A percentile compares a stretch with the other conserved stretches of the same genome.
phyloP scores from a whole-genome alignment of 2,888 invertebrate species.

The Aspidiotus rigidus region DNA sequence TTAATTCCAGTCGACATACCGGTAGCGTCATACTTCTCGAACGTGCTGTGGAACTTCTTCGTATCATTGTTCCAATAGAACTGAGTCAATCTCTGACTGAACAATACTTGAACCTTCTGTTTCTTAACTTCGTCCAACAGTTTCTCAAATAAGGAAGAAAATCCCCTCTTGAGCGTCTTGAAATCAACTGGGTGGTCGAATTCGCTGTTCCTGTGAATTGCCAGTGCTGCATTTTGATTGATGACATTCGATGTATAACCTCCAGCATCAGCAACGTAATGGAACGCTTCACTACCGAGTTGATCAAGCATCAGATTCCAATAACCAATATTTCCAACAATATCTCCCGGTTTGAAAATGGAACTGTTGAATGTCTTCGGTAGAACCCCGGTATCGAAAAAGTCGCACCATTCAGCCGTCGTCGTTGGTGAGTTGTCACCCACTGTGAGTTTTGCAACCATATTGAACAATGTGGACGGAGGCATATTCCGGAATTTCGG shows the following conservation, averaged over 20 bases:
- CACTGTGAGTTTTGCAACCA: neutral
- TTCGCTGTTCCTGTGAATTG: neutral
- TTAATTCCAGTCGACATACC: neutral
- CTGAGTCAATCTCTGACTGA: neutral
- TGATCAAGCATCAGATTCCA: neutral
- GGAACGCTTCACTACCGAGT: neutral
- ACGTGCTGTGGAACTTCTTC: neutral
- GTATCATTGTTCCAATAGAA: neutral
- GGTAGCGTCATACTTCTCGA: neutral
- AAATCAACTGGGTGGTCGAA: neutral
- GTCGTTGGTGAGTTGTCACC: neutral
- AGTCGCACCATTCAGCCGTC: neutral
- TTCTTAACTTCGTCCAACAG: neutral
- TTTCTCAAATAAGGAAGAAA: neutral
- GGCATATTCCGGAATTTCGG: neutral
- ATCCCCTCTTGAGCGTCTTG: neutral
- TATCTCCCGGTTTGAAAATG: neutral
- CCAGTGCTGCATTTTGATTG: neutral
- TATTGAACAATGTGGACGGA: neutral
- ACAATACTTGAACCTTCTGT: neutral
- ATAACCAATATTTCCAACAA: neutral
- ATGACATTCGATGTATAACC: neutral
- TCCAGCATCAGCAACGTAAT: neutral
- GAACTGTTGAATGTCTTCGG: neutral
- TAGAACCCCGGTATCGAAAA: neutral